phyloP scores from a whole-genome alignment of 2,113 vertebrate genomes.

The Dromaius novaehollandiae region DNA sequence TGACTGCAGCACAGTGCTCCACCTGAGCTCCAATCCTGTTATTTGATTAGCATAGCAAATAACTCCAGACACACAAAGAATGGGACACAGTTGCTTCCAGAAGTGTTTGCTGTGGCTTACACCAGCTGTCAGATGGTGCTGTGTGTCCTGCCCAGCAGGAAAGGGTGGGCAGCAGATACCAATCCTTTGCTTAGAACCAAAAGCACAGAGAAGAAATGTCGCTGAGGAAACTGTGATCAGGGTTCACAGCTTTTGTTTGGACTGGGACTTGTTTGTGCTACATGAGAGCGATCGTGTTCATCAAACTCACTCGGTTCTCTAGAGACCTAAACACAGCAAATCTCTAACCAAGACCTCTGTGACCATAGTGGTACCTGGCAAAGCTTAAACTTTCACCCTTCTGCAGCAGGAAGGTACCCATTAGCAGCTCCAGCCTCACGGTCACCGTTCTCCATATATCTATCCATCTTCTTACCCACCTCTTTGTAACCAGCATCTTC shows the following conservation, averaged over 20 bases:
- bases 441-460: not conserved
- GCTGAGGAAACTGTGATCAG: fast-evolving
- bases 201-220: not conserved
- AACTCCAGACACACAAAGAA: not conserved
- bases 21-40: not conserved
- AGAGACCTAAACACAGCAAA: not conserved
- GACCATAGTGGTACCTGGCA: no score
- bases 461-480: not conserved
- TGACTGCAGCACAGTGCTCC: not conserved
- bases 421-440: not conserved
- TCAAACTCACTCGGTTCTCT: not conserved
- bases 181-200: not conserved
- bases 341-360: no score
- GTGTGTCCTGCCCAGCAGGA: not conserved
- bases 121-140: not conserved
- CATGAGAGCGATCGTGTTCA: not conserved
- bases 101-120: not conserved
- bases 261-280: not conserved
- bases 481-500: not conserved
- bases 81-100: fast-evolving
- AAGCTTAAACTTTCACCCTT: not conserved
- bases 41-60: not conserved
- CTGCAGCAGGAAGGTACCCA: not conserved
- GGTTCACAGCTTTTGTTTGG: not conserved
- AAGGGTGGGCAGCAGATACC: not conserved